phyloP scores from a whole-genome alignment of 2,113 vertebrate genomes.

The Mormoops blainvillei region DNA sequence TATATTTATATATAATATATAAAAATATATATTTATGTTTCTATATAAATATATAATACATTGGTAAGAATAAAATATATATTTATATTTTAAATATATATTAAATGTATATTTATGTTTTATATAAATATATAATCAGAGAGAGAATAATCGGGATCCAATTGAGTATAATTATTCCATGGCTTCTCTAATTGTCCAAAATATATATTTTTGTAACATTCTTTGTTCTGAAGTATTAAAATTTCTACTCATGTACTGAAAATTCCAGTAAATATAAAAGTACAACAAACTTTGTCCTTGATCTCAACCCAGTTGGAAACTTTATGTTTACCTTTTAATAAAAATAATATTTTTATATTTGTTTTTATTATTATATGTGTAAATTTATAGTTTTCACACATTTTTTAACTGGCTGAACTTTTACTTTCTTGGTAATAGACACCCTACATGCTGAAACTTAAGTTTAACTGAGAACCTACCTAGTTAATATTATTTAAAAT shows the following conservation, averaged over 20 bases:
- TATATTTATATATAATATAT: no score
- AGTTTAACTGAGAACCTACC: constrained; percentile 27
- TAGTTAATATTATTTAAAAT: constrained; percentile 21
- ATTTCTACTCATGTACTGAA: constrained; percentile 51
- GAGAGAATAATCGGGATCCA: not conserved
- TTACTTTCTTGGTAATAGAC: constrained; percentile 40
- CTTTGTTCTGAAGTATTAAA: not conserved
- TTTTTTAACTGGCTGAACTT: constrained; percentile 52
- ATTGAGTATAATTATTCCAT: not conserved
- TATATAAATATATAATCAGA: not conserved
- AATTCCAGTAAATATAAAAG: constrained; percentile 35
- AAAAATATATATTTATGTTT: no score
- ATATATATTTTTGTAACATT: not conserved
- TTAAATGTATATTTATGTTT: no score
- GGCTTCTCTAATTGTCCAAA: not conserved
- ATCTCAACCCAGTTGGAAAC: not conserved
- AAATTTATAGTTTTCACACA: constrained; percentile 59
- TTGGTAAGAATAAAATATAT: no score
- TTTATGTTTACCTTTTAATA: constrained; percentile 56
- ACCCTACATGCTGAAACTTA: constrained; percentile 25
- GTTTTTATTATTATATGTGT: constrained; percentile 52
- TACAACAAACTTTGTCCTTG: constrained; percentile 17
- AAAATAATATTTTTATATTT: constrained; percentile 67
- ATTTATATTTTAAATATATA: no score
- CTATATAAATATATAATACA: no score